Base-by-base conservation (phyloP, 2,113 vertebrate species). In the Chitala chitala region DNA sequence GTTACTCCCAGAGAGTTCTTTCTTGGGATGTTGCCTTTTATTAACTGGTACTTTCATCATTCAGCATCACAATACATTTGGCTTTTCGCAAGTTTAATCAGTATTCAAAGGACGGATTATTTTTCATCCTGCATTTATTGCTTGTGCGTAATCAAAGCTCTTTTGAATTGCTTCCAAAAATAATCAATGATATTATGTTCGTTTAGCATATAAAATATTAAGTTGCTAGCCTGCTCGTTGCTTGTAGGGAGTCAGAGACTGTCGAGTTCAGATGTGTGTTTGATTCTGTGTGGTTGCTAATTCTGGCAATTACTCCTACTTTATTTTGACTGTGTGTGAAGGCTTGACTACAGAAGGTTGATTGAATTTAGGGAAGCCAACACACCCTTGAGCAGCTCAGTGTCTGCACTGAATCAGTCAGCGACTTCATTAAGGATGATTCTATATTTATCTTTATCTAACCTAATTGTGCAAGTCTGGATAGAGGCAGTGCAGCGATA, bases 361-460 rank as follows among this genome's bases (percentile, higher is more conserved):
- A 73, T 73, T 33, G 46, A 51, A 22, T 69, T 50, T 69, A 26
- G 15, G 38, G 46, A 15, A 31, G 26, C 15, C 15, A 31, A 29
- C 26, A n/a, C 51, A 69, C 24, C 44, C 13, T 4, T 48, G 38
- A 24, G 22, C 38, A 26, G n/a, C n/a, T 31, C 26, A 51, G 5
- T 50, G 59, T 33, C 29, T 38, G 29, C 3, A 31, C 40, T 38
- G 54, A 54, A 29, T 51, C 31, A 22, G 31, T 73, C 58, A 36
- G 26, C 13, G 72, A 20, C 31, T 38, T 40, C 42, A 36, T 73
- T 64, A 40, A 65, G 65, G 55, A 5, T 50, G 24, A 61, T 50
- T 20, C 71, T 36, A n/a, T 73, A 48, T 46, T 63, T 63, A 48
- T 15, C 70, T 73, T n/a, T 29, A 31, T 50, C 1, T 69, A 51